A percentile compares a stretch with the other conserved stretches of the same genome.
Conservation (phyloP, 2,888 invertebrate genomes). For the Elmis aenea region DNA sequence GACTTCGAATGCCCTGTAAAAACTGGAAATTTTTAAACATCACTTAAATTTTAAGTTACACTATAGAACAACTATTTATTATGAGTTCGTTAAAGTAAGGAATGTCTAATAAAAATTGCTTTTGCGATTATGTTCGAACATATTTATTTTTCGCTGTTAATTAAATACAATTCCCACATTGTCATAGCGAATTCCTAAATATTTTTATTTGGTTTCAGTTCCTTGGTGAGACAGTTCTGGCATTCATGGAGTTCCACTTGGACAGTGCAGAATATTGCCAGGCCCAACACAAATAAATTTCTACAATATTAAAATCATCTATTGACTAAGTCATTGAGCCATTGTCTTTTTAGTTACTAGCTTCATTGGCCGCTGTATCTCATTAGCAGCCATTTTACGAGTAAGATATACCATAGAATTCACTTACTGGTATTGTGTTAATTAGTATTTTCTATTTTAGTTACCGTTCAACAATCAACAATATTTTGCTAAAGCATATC, state of each 20-base stretch:
- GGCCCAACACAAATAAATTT: constrained; percentile 92
- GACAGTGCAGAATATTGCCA: constrained; percentile 98
- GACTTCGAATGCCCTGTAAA: too few relatives aligned
- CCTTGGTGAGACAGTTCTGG: constrained; percentile 83
- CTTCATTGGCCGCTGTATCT: constrained; percentile 35
- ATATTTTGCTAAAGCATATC: constrained; percentile 40
- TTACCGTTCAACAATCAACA: constrained; percentile 31
- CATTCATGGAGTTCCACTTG: constrained; percentile 97
- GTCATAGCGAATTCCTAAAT: too few relatives aligned
- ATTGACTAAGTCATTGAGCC: constrained; percentile 14
- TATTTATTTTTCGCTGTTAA: too few relatives aligned
- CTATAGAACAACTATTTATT: too few relatives aligned
- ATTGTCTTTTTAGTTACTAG: constrained; percentile 14
- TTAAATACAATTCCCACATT: too few relatives aligned
- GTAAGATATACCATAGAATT: neutral
- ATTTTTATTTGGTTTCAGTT: constrained; percentile 67
- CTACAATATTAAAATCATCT: constrained; percentile 11
- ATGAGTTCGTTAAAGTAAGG: too few relatives aligned
- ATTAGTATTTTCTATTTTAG: constrained; percentile 26
- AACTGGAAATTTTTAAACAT: too few relatives aligned
- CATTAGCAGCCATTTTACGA: constrained; percentile 37
- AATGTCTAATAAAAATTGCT: too few relatives aligned
- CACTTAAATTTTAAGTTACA: too few relatives aligned
- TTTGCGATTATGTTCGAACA: too few relatives aligned
- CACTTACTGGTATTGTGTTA: neutral